phyloP scores from a whole-genome alignment of 2,797 vertebrate genomes.

The Argentina silus region DNA sequence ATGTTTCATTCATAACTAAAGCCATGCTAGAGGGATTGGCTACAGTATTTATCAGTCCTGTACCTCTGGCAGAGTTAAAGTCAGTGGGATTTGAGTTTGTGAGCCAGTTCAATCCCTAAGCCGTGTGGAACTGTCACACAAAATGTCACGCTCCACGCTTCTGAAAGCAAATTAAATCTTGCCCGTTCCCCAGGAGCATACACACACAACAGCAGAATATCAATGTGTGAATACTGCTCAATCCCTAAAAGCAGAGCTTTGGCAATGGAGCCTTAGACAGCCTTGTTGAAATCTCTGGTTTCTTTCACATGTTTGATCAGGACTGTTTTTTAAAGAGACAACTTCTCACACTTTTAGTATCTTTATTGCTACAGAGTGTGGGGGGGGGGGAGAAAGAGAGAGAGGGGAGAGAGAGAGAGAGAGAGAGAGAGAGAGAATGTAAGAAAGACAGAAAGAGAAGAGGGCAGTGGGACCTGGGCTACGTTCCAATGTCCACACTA shows the following conservation, averaged over 20 bases:
- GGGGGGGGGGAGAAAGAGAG: no score
- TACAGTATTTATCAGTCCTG: conserved; percentile 18
- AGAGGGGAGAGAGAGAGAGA: no score
- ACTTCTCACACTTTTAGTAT: no score
- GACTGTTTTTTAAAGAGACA: no score
- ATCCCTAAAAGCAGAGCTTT: conserved; percentile 38
- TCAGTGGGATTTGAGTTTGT: conserved; percentile 52
- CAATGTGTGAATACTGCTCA: conserved; percentile 43
- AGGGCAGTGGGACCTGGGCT: no score
- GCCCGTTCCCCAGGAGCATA: conserved; percentile 57
- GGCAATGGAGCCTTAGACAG: conserved; percentile 29
- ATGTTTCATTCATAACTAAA: neutral
- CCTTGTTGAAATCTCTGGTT: conserved; percentile 31
- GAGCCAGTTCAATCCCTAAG: conserved; percentile 43
- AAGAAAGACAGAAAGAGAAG: no score
- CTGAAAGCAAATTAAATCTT: conserved; percentile 70
- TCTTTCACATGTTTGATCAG: no score
- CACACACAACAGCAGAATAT: conserved; percentile 57
- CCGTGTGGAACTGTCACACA: conserved; percentile 60
- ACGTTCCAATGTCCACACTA: no score
- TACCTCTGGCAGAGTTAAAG: conserved; percentile 37
- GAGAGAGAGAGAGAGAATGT: no score
- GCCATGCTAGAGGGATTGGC: neutral
- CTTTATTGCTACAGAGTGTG: no score
- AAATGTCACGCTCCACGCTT: conserved; percentile 62